Evolutionary conservation across 2,113 vertebrate species (phyloP).

Genomic region (Aspiorhynchus laticeps): DNA sequence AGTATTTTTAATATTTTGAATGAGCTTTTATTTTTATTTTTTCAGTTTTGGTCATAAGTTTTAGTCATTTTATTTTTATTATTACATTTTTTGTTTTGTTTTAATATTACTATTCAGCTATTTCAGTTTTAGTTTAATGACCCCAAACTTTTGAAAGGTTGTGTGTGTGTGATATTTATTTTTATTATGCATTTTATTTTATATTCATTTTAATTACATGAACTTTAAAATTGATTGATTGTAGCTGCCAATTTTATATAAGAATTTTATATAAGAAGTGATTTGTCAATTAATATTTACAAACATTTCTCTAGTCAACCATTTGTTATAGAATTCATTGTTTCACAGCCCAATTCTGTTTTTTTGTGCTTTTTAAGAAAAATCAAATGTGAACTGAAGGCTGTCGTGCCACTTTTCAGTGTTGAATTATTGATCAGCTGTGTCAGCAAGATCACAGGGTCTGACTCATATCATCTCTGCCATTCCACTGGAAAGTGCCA

Average conservation of each 20-base stretch:
- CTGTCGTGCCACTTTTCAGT: slow-evolving; percentile 49
- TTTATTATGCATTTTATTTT: too few relatives aligned
- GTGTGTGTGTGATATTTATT: too few relatives aligned
- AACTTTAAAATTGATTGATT: background rate
- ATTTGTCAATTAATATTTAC: background rate
- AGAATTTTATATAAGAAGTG: background rate
- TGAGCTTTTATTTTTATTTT: too few relatives aligned
- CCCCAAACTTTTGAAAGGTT: too few relatives aligned
- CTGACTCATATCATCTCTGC: slow-evolving; percentile 46
- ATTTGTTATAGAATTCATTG: background rate
- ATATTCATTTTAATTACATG: background rate
- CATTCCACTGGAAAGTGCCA: slow-evolving; percentile 40
- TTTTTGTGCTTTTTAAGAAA: slow-evolving; percentile 45
- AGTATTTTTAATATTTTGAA: too few relatives aligned
- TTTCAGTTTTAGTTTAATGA: too few relatives aligned
- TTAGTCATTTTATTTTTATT: too few relatives aligned
- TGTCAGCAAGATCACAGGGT: slow-evolving; percentile 64
- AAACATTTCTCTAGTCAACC: background rate
- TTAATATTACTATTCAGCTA: too few relatives aligned
- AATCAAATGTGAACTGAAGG: slow-evolving; percentile 17
- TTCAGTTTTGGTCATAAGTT: too few relatives aligned
- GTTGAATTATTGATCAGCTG: slow-evolving; percentile 72
- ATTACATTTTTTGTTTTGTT: too few relatives aligned
- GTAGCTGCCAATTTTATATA: background rate
- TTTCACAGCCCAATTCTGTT: background rate